Evolutionary conservation across 2,888 invertebrate genomes (phyloP).

Genomic region (Dolomedes plantarius): DNA sequence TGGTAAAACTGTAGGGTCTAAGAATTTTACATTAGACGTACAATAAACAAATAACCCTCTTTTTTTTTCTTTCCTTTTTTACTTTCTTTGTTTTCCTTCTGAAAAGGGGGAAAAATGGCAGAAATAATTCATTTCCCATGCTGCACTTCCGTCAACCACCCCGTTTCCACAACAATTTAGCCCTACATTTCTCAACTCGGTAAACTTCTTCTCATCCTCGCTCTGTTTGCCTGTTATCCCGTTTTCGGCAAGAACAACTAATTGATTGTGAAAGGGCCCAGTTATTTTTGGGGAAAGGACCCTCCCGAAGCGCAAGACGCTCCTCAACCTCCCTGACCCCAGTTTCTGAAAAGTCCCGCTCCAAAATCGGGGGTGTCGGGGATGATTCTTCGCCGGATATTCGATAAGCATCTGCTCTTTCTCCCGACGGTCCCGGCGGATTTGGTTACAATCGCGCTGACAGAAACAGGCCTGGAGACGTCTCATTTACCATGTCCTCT

Average conservation of each 20-base stretch:
- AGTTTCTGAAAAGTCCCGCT: slow-evolving; percentile 11
- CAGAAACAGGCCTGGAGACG: slow-evolving; percentile 3
- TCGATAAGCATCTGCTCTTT: slow-evolving; percentile 61
- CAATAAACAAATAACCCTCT: no score
- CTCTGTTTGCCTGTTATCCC: not conserved
- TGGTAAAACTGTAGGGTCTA: no score
- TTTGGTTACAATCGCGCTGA: slow-evolving; percentile 40
- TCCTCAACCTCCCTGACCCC: not conserved
- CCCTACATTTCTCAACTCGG: not conserved
- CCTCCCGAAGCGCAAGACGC: no score
- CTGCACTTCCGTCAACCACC: not conserved
- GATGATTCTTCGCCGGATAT: slow-evolving; percentile 21
- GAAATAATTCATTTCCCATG: not conserved
- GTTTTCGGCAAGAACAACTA: slow-evolving; percentile 4
- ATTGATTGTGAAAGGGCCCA: slow-evolving; percentile 7
- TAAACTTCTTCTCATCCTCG: not conserved
- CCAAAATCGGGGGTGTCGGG: not conserved
- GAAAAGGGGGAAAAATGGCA: not conserved
- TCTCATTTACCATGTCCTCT: slow-evolving; percentile 8
- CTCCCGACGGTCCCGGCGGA: not conserved
- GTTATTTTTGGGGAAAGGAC: not conserved
- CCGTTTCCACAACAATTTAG: not conserved
- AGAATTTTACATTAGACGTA: no score
- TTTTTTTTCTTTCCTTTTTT: no score
- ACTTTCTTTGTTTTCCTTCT: no score